Evolutionary conservation across 2,797 vertebrate species (phyloP), one percentile per base, ranked within the genome.

Genomic region (Rhabdophis nuchalis): DNA sequence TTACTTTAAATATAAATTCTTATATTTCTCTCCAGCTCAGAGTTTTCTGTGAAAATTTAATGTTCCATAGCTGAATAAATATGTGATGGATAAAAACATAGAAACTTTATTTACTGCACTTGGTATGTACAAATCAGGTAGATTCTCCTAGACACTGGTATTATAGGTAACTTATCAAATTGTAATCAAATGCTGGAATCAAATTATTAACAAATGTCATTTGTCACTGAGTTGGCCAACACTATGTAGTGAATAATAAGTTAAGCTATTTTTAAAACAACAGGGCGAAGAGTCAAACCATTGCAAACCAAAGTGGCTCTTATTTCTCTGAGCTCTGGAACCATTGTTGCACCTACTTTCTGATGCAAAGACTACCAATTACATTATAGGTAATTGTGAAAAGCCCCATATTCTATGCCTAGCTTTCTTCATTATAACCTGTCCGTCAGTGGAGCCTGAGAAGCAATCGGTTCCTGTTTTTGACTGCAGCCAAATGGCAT

Each of bases 391-490:
- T 58, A 27, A 36, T 11, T 61, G 5, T 52, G 53, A 29, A 52
- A 13, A 89, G 54, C 12, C 50, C n/a, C 3, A 58, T 32, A 29
- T 68, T 36, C 18, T 8, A 36, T 36, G 41, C 14, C 8, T 11
- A 4, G 9, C 29, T 13, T 41, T n/a, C 25, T 29, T 5, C 25
- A 90, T 54, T 82, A 20, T 94, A 95, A 99, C 99, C 98, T 99
- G 98, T 92, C 99, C 99, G 0, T 99, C 99, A 0, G 98, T 99
- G 93, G 99, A 99, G 2, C 98, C 98, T 0, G 99, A 99, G 97
- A 99, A 99, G 57, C 97, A 97, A 46, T 99, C 99, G 0, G 98
- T 99, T 94, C 98, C 98, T 0, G 99, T 99, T 97, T 99, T 99
- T 32, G 99, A 99, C 95, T 98, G 99, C 87, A 99, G 95, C 99